phyloP scores from a whole-genome alignment of 2,888 invertebrate species.

The Agrotis ipsilon region DNA sequence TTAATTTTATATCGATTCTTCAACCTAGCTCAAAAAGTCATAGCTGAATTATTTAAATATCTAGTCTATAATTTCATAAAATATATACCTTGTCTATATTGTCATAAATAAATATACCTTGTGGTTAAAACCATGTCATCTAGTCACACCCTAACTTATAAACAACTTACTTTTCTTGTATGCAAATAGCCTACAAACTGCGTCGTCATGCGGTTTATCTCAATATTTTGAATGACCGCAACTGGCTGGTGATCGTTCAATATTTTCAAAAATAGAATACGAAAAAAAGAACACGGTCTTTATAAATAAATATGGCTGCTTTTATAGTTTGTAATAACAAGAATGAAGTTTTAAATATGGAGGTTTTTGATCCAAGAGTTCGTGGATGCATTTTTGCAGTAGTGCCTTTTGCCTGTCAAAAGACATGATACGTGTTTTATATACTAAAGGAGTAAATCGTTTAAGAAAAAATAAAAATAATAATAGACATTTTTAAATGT shows the following conservation, averaged over 20 bases:
- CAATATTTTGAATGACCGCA: slow-evolving; percentile 38
- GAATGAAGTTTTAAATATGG: not conserved
- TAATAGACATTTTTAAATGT: too few species aligned
- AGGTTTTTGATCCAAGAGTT: not conserved
- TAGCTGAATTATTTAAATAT: not conserved
- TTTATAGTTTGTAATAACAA: not conserved
- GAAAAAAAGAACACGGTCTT: slow-evolving; percentile 14
- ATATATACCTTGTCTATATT: not conserved
- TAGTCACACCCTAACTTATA: slow-evolving; percentile 3
- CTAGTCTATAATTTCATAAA: not conserved
- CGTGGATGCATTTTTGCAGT: not conserved
- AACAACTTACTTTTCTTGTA: slow-evolving; percentile 21
- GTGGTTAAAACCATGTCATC: not conserved
- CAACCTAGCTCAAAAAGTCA: too few species aligned
- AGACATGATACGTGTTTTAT: not conserved
- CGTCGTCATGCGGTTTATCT: slow-evolving; percentile 35
- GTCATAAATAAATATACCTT: not conserved
- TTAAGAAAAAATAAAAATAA: too few species aligned
- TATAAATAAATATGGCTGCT: slow-evolving; percentile 25
- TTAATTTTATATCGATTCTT: too few species aligned
- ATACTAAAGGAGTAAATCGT: too few species aligned
- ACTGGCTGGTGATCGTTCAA: slow-evolving; percentile 9
- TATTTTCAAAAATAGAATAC: slow-evolving; percentile 37
- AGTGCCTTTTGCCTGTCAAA: not conserved
- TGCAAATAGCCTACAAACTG: slow-evolving; percentile 26